These are phyloP conservation scores for Triplophysa bombifrons DNA, from an alignment of 2,797 vertebrate species.

Conservation along the genomic window DNA sequence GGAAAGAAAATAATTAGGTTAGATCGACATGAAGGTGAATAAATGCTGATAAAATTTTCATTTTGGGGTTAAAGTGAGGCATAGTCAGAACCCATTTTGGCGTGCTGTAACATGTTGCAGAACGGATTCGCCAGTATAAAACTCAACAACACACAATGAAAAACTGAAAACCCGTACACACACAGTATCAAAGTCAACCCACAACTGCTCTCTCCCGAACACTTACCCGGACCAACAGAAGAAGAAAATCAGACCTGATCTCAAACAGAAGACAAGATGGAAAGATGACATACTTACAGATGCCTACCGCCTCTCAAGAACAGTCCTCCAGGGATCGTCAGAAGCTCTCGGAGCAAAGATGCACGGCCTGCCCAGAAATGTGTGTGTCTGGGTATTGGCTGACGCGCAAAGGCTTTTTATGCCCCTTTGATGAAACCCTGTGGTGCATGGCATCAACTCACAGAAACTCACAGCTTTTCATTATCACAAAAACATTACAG, in stretches of 20 bases:
- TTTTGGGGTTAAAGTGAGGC: background rate
- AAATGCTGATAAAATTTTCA: background rate
- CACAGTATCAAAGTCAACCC: slow-evolving; percentile 8
- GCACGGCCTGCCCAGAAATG: slow-evolving; percentile 22
- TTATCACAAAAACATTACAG: slow-evolving; percentile 45
- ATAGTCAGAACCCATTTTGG: background rate
- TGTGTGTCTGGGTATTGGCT: slow-evolving; percentile 29
- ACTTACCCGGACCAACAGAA: slow-evolving; percentile 6
- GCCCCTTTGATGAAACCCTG: slow-evolving; percentile 45
- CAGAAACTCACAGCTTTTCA: slow-evolving; percentile 36
- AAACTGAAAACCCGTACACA: background rate
- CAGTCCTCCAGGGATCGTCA: slow-evolving; percentile 30
- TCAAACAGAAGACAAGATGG: slow-evolving; percentile 25
- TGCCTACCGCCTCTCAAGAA: slow-evolving; percentile 21
- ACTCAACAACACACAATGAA: background rate
- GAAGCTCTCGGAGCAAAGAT: slow-evolving; percentile 8
- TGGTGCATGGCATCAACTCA: slow-evolving; percentile 36
- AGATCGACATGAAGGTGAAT: background rate
- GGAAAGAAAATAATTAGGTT: background rate
- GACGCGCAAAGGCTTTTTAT: slow-evolving; percentile 40
- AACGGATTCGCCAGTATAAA: background rate
- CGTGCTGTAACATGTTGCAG: background rate
- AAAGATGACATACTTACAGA: slow-evolving; percentile 34
- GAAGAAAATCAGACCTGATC: background rate
- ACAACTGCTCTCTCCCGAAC: background rate